phyloP scores from a whole-genome alignment of 2,888 invertebrate genomes.

The Mythimna loreyi region DNA sequence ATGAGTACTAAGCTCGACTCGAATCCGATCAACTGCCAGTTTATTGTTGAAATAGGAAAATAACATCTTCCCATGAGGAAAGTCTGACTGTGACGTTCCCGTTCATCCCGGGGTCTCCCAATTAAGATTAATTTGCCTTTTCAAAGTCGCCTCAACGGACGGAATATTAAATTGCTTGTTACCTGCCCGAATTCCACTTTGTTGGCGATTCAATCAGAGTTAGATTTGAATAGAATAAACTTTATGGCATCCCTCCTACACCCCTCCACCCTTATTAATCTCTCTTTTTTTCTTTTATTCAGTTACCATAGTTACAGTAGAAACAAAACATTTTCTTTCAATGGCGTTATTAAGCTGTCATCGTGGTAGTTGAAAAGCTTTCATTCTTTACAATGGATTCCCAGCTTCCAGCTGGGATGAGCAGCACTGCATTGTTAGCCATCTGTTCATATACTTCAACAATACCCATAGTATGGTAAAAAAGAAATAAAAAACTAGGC shows the following conservation, averaged over 20 bases:
- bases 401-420: constrained; percentile 6
- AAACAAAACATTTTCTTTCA: constrained; percentile 18
- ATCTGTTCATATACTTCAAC: not conserved
- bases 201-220: not conserved
- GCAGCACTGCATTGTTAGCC: not conserved
- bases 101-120: not conserved
- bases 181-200: not conserved
- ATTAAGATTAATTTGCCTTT: constrained; percentile 24
- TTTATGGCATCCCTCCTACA: too few relatives aligned
- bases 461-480: not conserved
- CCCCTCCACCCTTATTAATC: too few relatives aligned
- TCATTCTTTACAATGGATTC: constrained; percentile 15
- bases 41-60: constrained; percentile 11
- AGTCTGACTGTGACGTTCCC: not conserved
- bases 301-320: not conserved
- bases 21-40: constrained; percentile 18
- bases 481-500: not conserved
- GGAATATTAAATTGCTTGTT: constrained; percentile 17
- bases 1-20: constrained; percentile 14
- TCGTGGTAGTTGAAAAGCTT: constrained; percentile 5
- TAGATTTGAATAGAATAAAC: too few relatives aligned
- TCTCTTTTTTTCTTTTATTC: too few relatives aligned
- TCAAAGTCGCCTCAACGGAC: not conserved
- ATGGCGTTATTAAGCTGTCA: constrained; percentile 4
- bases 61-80: not conserved